Base-by-base conservation (phyloP, 2,888 invertebrate species). In the Schrankia costaestrigalis region DNA sequence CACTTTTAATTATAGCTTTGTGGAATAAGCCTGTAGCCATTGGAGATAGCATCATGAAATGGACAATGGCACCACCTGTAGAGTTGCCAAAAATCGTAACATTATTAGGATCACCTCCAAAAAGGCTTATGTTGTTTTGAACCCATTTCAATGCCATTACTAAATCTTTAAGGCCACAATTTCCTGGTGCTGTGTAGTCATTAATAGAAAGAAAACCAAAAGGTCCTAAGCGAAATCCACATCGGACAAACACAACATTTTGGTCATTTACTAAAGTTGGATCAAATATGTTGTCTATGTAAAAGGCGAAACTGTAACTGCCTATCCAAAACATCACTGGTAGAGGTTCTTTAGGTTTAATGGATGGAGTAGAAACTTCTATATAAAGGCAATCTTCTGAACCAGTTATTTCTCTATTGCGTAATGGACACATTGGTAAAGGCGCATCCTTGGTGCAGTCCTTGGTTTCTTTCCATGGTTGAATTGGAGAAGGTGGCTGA, bases 261-360 rank as follows among this genome's bases (percentile, higher is more conserved):
- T 80, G 60, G 29, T 77, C 58, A 22, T 64, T 70, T 12, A 89
- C 58, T 31, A 79, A 60, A 14, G 74, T 65, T 19, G 82, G 71
- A 39, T 89, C 86, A 35, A 71, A 72, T n/a, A 65, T 41, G 6
- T 59, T 39, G 34, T 85, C 84, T 19, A 75, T 45, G 23, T 63
- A 63, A 25, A 45, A 51, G 13, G 64, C 33, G 52, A 75, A 89
- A 13, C 60, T 65, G 42, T 63, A 85, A 27, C 81, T 71, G 35
- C 88, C 86, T 31, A 89, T 78, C 80, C 84, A 89, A 41, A 89
- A 84, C 84, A 89, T 84, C 1, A 89, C 89, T 13, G 90, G 88
- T 50, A 81, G 54, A 9, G 59, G 73, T 45, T 83, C 67, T 1
- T 68, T 56, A 3, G 79, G 70, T 19, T 68, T 61, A 6, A 78